Evolutionary conservation across 2,113 vertebrate genomes (phyloP), one percentile per base, ranked within the genome.

Genomic region (Periophthalmodon schlosseri): DNA sequence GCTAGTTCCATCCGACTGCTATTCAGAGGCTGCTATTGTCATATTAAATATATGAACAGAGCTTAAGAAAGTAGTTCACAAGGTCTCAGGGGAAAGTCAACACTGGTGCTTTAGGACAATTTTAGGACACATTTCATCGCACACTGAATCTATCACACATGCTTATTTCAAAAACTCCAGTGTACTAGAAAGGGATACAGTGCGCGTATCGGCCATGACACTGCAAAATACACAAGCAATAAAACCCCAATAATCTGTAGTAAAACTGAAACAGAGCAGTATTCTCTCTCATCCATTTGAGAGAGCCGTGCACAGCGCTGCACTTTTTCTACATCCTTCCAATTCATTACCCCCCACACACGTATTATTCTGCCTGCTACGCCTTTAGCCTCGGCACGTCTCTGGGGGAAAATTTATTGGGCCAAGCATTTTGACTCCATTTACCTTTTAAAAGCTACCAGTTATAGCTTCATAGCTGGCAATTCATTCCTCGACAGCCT

Each of bases 321-420:
- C 82, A 80, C 83, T 88, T 87, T 90, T 77, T 86, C 78, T 79
- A 78, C 80, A 77, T 92, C 91, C 86, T 91, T 93, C 91, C 91
- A 85, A 89, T 93, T 93, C 92, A 93, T 94, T 93, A 92, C 90
- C 85, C 54, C 88, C 34, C 85, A 85, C 88, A 88, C 90, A 90
- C 90, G 87, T 87, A 92, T 91, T 91, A 92, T 92, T 88, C 91
- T 90, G 83, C 84, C 86, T 68, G 73, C 87, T 83, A 84, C 72
- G 80, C 86, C 82, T 89, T 88, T 79, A 83, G 85, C 78, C 77
- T 61, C 11, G 10, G 63, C 63, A 39, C 33, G 83, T 90, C 93
- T 94, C 93, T 78, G 69, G 89, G 90, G 93, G 89, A 80, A 87
- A 85, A 90, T 88, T 84, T 91, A 90, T 90, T 86, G 91, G 86